Conservation (phyloP, 1,140 invertebrate genomes). For the Diachasmimorpha longicaudata region DNA sequence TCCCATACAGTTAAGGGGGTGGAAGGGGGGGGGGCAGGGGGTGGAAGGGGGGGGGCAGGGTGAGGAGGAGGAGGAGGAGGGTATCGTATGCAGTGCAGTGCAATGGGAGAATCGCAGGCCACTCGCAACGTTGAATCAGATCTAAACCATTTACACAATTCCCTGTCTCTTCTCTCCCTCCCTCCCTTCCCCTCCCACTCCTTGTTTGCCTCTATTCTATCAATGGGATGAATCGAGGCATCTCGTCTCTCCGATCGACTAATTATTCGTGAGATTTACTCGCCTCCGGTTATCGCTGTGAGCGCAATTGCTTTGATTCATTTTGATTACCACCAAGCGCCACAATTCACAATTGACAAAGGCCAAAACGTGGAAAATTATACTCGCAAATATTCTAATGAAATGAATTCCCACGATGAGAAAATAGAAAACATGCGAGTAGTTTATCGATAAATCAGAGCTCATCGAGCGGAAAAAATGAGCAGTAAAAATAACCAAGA, state of each 20-base stretch:
- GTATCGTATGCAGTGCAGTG: slow-evolving; percentile 4
- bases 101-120: background rate
- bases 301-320: slow-evolving; percentile 8
- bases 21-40: too few relatives aligned
- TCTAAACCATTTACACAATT: slow-evolving; percentile 12
- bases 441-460: background rate
- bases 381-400: background rate
- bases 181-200: background rate
- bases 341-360: background rate
- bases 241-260: slow-evolving; percentile 7
- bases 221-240: background rate
- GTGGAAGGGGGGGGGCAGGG: too few relatives aligned
- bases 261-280: slow-evolving; percentile 23
- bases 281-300: background rate
- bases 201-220: slow-evolving; percentile 8
- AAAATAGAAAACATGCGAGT: background rate
- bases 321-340: background rate
- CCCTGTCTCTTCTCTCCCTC: background rate
- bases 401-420: background rate
- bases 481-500: background rate
- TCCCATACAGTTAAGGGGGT: slow-evolving; percentile 14
- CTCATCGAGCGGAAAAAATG: background rate
- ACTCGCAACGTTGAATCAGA: slow-evolving; percentile 17
- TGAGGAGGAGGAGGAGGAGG: too few relatives aligned
- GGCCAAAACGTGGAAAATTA: background rate